Percentiles rank a stretch among this genome's conserved stretches.
These are phyloP conservation scores for Yponomeuta evonymella DNA, from an alignment of 2,888 invertebrate species.

Conservation along the genomic window DNA sequence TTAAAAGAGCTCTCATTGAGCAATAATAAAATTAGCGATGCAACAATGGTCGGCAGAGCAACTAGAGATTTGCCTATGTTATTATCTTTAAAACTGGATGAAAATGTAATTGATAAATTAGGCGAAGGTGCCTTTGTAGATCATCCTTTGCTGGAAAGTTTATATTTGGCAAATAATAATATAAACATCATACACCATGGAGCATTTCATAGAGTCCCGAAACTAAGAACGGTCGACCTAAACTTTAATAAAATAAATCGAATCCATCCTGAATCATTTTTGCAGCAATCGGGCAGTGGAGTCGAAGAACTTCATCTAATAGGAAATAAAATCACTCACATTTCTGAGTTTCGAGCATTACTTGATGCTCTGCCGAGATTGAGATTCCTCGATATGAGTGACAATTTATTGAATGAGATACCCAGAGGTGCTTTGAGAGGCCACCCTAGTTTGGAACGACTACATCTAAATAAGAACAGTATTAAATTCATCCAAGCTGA, in stretches of 20 bases:
- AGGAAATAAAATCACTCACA: slow-evolving; percentile 84
- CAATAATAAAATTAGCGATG: slow-evolving; percentile 85
- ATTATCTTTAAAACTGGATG: slow-evolving; percentile 81
- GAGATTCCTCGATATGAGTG: slow-evolving; percentile 86
- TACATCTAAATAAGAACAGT: slow-evolving; percentile 88
- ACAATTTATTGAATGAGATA: slow-evolving; percentile 85
- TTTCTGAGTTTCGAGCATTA: slow-evolving; percentile 83
- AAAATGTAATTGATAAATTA: slow-evolving; percentile 82
- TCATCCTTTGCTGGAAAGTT: slow-evolving; percentile 80
- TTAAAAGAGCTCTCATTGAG: slow-evolving; percentile 82
- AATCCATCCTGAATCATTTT: slow-evolving; percentile 88
- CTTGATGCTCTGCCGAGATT: slow-evolving; percentile 86
- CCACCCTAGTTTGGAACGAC: slow-evolving; percentile 85
- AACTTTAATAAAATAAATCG: slow-evolving; percentile 85
- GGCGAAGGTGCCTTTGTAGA: slow-evolving; percentile 88
- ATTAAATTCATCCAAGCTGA: slow-evolving; percentile 85
- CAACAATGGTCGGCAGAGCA: slow-evolving; percentile 87
- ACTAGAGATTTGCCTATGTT: slow-evolving; percentile 85
- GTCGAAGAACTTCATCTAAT: slow-evolving; percentile 87
- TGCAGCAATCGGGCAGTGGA: slow-evolving; percentile 83
- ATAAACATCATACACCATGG: slow-evolving; percentile 86
- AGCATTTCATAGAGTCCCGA: slow-evolving; percentile 87
- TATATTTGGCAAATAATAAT: slow-evolving; percentile 82
- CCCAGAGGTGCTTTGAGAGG: slow-evolving; percentile 87
- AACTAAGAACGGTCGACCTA: slow-evolving; percentile 82